Evolutionary conservation across 2,797 vertebrate species (phyloP), one percentile per base, ranked within the genome.

Genomic region (Pitangus sulphuratus): DNA sequence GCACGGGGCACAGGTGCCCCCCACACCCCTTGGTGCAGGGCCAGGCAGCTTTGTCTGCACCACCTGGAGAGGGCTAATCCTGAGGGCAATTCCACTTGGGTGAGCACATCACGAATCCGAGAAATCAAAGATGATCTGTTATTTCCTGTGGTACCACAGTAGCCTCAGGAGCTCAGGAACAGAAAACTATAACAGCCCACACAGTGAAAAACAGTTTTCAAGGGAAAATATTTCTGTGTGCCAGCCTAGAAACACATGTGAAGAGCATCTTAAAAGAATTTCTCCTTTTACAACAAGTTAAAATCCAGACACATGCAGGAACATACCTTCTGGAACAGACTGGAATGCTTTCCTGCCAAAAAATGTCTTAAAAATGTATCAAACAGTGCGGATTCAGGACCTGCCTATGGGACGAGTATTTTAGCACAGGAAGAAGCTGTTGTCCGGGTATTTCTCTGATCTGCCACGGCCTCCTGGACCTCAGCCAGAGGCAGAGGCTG

Each of bases 171-270:
- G 70, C 33, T 93, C 16, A 2, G 77, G 37, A 90, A 87, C 45
- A 89, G 51, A 80, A 11, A 5, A 50, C 44, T 82, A 37, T 54
- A 62, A 56, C 45, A 89, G 78, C 56, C 40, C 66, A 76, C 74
- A 77, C 24, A 77, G 44, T 35, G 60, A 89, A 90, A 86, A 93
- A 70, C 1, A 75, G 76, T 71, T 90, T 54, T 65, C 61, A 81
- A 90, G 81, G 83, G 69, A 84, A 93, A 95, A 58, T 81, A 88
- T 69, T 89, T 89, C 68, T 53, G 33, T 39, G 53, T 85, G 64
- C 74, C 82, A 56, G 78, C 71, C 78, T 50, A 90, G 33, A 90
- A 92, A 90, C 30, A 64, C 40, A 89, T 2, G n/a, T 11, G 2
- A 75, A 57, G 39, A 87, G 48, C 56, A 80, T 62, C 78, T 64